These are phyloP conservation scores for Fopius arisanus DNA, from an alignment of 1,140 invertebrate genomes.

Conservation along the genomic window DNA sequence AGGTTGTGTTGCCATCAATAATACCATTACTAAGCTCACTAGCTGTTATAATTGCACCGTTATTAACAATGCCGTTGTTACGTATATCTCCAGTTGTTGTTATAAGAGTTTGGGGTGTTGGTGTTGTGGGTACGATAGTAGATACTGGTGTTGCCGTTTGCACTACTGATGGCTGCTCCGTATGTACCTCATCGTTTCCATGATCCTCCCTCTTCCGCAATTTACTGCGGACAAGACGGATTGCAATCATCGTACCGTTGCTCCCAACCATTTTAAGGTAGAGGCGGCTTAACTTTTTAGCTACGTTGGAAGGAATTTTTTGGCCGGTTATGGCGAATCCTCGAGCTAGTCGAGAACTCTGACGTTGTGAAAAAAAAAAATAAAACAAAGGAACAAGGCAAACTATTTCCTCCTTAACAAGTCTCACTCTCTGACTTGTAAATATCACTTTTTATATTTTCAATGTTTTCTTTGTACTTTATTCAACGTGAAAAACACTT, in stretches of 20 bases:
- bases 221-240: slow-evolving; percentile 87
- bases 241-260: slow-evolving; percentile 83
- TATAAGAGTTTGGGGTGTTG: slow-evolving; percentile 43
- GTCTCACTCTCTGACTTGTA: not conserved
- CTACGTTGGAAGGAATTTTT: slow-evolving; percentile 49
- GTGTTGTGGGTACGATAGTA: slow-evolving; percentile 39
- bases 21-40: slow-evolving; percentile 27
- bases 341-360: slow-evolving; percentile 43
- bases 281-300: slow-evolving; percentile 54
- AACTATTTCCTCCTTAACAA: too few relatives aligned
- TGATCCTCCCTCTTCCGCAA: slow-evolving; percentile 83
- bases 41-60: slow-evolving; percentile 24
- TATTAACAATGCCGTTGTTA: slow-evolving; percentile 33
- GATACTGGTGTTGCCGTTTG: slow-evolving; percentile 63
- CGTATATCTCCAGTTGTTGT: slow-evolving; percentile 42
- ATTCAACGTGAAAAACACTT: not conserved
- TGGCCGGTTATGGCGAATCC: slow-evolving; percentile 39
- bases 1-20: slow-evolving; percentile 28
- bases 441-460: not conserved
- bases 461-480: not conserved
- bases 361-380: not conserved
- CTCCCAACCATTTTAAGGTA: slow-evolving; percentile 74
- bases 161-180: slow-evolving; percentile 70
- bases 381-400: too few relatives aligned
- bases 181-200: slow-evolving; percentile 71